Base-by-base conservation (phyloP, 1,140 invertebrate species). In the Sycophaga agraensis region DNA sequence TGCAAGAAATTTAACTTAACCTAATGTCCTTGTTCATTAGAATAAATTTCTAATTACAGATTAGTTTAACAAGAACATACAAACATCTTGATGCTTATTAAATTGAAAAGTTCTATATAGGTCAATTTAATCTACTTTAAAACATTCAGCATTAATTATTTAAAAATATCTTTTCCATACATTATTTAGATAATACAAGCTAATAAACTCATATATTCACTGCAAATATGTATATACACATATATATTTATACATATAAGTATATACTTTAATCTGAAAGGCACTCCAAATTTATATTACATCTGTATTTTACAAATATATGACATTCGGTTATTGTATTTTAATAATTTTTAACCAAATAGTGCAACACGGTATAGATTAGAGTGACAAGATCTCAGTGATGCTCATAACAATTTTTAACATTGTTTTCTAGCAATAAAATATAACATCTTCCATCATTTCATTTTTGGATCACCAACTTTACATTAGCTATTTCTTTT, bases 231-330 rank as follows among this genome's bases (percentile, higher is more conserved):
- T n/a, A 53, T 70, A 74, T 66, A 68, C 59, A 70, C 49, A 64
- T 70, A 61, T 53, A 66, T 59, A 37, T 59, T 26, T 65, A 66
- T 70, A 63, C 73, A 68, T 59, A 57, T 59, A 56, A 61, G 19
- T 63, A 68, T 71, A 64, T 75, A 68, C 68, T 71, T 62, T 71
- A 73, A 73, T 76, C 68, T 75, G 71, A 71, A 77, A 77, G 75
- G 75, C 75, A 77, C 75, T 77, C 75, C 74, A 73, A 70, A 74
- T 76, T 75, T 76, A 76, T 81, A 78, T 81, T 79, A 79, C 76
- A 81, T 73, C 72, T 73, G 73, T 80, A 80, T 79, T 79, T 79
- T 81, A 81, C 78, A 81, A 78, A 72, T 73, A 66, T 73, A 63
- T 75, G 66, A 67, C 66, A 66, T 26, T 51, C 49, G 45, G 28